Evolutionary conservation across 2,888 invertebrate species (phyloP).

Genomic region (Catonia carolina): DNA sequence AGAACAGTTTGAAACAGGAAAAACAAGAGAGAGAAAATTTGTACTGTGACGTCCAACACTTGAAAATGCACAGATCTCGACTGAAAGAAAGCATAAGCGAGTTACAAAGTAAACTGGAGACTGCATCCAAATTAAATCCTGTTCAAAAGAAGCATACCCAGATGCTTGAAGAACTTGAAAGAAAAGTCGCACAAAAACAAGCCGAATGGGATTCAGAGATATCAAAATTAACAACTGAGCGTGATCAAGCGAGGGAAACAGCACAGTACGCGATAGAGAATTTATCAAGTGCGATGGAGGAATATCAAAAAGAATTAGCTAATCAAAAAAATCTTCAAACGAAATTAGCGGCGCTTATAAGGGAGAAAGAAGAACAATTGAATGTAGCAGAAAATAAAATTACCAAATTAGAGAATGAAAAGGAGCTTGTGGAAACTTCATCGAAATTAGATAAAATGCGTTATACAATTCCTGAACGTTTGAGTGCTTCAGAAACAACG

Average conservation of each 20-base stretch:
- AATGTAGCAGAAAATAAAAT: neutral
- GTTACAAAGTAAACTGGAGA: no score
- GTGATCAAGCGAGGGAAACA: conserved; percentile 7
- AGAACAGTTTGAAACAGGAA: neutral
- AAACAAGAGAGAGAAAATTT: conserved; percentile 1
- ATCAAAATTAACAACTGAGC: neutral
- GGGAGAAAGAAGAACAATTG: conserved; percentile 5
- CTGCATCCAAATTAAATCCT: neutral
- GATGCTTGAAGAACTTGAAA: conserved; percentile 7
- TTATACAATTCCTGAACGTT: no score
- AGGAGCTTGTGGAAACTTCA: no score
- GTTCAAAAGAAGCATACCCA: conserved; percentile 5
- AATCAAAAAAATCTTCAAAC: neutral
- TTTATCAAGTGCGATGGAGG: conserved; percentile 1
- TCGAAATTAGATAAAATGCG: no score
- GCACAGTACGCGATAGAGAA: conserved; percentile 7
- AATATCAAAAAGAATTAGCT: conserved; percentile 3
- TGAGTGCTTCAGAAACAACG: no score
- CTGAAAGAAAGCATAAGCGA: no score
- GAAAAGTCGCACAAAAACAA: neutral
- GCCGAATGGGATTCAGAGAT: neutral
- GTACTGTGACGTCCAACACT: neutral
- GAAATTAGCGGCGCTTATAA: neutral
- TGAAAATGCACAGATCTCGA: no score
- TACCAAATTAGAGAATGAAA: no score